Conservation (phyloP, 2,797 vertebrate genomes). For the Micrastur ruficollis region DNA sequence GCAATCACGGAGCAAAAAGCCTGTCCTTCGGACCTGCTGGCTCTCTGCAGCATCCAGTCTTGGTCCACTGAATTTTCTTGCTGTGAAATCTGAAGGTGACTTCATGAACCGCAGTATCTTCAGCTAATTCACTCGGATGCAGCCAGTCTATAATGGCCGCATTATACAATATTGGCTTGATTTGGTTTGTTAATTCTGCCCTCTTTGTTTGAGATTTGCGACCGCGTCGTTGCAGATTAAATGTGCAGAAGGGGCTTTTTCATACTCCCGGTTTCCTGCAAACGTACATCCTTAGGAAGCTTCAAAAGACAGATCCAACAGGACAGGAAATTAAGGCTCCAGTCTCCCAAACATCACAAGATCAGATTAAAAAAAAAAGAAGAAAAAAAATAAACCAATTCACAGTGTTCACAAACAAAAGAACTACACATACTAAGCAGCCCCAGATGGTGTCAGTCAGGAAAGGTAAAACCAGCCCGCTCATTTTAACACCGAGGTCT, state of each 20-base stretch:
- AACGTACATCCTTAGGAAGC: neutral
- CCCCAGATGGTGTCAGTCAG: neutral
- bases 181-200: neutral
- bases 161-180: neutral
- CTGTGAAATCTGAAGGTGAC: neutral
- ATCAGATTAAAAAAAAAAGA: neutral
- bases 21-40: neutral
- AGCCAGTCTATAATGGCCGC: neutral
- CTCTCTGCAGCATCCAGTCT: neutral
- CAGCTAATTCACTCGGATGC: neutral
- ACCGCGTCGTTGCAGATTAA: neutral
- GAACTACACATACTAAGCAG: neutral
- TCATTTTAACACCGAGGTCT: neutral
- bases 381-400: neutral
- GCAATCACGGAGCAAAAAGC: neutral
- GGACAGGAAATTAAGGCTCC: constrained; percentile 32
- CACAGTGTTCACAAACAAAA: neutral
- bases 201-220: neutral
- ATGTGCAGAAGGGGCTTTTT: neutral
- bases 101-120: neutral
- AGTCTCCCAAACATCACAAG: neutral
- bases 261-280: neutral
- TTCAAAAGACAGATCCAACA: neutral
- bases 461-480: neutral
- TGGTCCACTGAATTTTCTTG: neutral